These are phyloP conservation scores for Cephus pulcher DNA, from an alignment of 2,888 invertebrate species.

Conservation along the genomic window DNA sequence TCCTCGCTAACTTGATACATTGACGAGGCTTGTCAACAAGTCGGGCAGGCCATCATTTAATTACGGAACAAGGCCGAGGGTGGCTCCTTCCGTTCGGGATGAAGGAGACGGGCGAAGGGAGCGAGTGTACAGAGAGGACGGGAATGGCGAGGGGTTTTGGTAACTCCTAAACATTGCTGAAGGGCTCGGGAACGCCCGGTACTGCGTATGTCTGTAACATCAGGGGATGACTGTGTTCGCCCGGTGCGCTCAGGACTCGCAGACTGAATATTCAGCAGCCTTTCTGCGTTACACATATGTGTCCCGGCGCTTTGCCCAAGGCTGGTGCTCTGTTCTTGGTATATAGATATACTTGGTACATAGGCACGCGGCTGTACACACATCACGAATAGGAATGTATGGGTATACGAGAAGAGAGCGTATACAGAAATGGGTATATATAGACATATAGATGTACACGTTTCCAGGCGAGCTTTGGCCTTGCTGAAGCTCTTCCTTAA, in stretches of 20 bases:
- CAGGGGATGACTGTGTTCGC: conserved; percentile 32
- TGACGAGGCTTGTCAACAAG: conserved; percentile 53
- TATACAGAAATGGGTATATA: background rate
- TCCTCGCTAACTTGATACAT: conserved; percentile 54
- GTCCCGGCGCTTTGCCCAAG: background rate
- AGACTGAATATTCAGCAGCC: conserved; percentile 60
- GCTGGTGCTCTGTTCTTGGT: background rate
- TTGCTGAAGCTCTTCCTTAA: background rate
- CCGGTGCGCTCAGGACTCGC: conserved; percentile 41
- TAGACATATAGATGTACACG: background rate
- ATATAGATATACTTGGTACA: background rate
- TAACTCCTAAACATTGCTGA: conserved; percentile 4
- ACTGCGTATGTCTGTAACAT: conserved; percentile 33
- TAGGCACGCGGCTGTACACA: background rate
- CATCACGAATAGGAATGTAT: background rate
- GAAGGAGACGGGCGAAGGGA: conserved; percentile 26
- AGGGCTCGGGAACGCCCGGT: background rate
- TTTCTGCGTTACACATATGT: conserved; percentile 38
- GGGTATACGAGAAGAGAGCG: background rate
- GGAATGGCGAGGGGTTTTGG: background rate
- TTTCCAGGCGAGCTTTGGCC: background rate
- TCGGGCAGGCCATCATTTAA: conserved; percentile 56
- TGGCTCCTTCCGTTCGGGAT: conserved; percentile 12
- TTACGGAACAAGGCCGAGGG: conserved; percentile 51
- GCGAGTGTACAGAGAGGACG: conserved; percentile 9